phyloP scores from a whole-genome alignment of 2,797 vertebrate species.

The Smutsia gigantea region DNA sequence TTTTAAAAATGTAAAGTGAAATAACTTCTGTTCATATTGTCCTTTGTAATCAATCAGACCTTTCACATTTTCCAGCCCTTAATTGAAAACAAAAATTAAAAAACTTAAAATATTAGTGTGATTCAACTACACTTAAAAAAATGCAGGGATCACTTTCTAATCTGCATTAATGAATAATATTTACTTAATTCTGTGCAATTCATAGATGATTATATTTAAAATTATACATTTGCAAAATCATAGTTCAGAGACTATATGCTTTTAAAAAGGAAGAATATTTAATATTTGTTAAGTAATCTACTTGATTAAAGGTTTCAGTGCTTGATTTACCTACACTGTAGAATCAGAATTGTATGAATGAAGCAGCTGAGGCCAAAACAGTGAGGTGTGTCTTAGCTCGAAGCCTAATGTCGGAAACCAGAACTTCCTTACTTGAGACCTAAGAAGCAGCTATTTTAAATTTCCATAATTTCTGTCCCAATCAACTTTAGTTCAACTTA shows the following conservation, averaged over 20 bases:
- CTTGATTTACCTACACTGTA: background rate
- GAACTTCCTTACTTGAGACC: background rate
- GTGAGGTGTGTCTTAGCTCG: background rate
- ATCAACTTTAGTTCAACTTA: background rate
- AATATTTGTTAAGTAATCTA: background rate
- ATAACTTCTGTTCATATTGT: background rate
- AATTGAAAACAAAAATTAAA: constrained; percentile 28
- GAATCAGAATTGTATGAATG: background rate
- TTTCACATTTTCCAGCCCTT: background rate
- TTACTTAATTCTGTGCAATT: constrained; percentile 19
- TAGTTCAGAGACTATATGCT: background rate
- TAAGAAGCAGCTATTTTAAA: background rate
- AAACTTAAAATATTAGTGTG: background rate
- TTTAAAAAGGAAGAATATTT: background rate
- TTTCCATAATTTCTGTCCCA: background rate
- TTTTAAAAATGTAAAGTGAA: background rate
- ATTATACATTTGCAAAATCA: background rate
- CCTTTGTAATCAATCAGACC: background rate
- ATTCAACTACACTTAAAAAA: background rate
- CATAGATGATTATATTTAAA: background rate
- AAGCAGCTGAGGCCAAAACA: constrained; percentile 9
- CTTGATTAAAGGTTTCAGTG: background rate
- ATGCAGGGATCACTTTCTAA: background rate
- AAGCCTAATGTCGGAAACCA: background rate
- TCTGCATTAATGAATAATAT: constrained; percentile 16